These are phyloP conservation scores for Alentia gelatinosa DNA, from an alignment of 2,888 invertebrate genomes.

Conservation along the genomic window DNA sequence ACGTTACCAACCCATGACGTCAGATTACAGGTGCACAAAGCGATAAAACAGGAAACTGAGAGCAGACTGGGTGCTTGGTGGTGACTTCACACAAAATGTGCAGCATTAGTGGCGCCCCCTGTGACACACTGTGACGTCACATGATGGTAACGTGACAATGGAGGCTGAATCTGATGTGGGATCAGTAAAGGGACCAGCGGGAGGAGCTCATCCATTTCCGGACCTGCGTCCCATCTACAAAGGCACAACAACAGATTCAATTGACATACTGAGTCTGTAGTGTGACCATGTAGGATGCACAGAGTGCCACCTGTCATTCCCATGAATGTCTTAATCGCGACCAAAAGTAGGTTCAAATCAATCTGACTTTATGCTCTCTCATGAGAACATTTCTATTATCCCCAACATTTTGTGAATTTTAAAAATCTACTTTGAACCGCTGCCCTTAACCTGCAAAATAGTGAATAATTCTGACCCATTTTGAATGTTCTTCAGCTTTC, in stretches of 20 bases:
- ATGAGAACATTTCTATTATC: too few relatives aligned
- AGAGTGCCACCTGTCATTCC: too few relatives aligned
- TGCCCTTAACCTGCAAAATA: too few relatives aligned
- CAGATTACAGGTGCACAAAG: neutral
- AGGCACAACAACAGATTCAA: neutral
- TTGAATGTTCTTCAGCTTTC: too few relatives aligned
- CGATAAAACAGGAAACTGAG: neutral
- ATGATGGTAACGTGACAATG: neutral
- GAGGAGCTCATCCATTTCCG: constrained; percentile 15
- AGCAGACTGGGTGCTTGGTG: neutral
- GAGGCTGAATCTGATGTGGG: constrained; percentile 20
- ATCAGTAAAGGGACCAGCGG: constrained; percentile 16
- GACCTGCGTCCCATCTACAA: neutral
- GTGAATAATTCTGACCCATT: too few relatives aligned
- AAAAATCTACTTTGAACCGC: too few relatives aligned
- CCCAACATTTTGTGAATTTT: too few relatives aligned
- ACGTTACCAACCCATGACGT: neutral
- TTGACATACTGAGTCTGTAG: neutral
- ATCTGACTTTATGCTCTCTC: too few relatives aligned
- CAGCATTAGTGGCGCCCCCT: neutral
- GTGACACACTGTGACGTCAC: neutral
- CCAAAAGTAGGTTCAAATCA: too few relatives aligned
- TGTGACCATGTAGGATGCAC: too few relatives aligned
- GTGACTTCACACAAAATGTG: neutral
- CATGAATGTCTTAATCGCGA: too few relatives aligned